Percentiles rank a stretch among this genome's conserved stretches.
phyloP scores from a whole-genome alignment of 1,140 invertebrate genomes.

The Drosophila pandora region DNA sequence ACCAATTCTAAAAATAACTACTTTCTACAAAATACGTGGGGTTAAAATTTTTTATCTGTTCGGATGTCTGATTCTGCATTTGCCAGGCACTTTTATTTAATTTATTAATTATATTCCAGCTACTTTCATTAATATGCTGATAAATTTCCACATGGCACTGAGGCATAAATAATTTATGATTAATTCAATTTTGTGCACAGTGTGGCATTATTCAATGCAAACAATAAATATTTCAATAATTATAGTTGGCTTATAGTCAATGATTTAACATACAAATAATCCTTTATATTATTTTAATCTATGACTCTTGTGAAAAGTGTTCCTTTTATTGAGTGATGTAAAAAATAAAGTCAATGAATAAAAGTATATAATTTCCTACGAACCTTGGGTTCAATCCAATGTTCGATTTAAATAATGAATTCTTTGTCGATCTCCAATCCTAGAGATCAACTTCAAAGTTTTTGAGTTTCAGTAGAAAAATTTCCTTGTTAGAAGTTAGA shows the following conservation, averaged over 20 bases:
- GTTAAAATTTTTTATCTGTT: background rate
- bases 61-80: background rate
- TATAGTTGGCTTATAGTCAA: constrained; percentile 3
- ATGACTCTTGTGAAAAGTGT: background rate
- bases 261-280: background rate
- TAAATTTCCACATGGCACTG: constrained; percentile 9
- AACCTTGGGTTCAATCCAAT: too few relatives aligned
- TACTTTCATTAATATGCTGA: constrained; percentile 21
- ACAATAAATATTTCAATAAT: constrained; percentile 3
- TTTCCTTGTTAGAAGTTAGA: background rate
- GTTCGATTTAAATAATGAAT: too few relatives aligned
- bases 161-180: constrained; percentile 39
- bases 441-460: background rate
- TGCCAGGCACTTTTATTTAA: constrained; percentile 5
- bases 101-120: constrained; percentile 25
- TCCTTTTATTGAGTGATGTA: background rate
- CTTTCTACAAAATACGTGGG: too few relatives aligned
- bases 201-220: constrained; percentile 6
- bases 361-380: too few relatives aligned
- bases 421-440: background rate
- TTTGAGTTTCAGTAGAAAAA: background rate
- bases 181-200: constrained; percentile 10
- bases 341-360: background rate
- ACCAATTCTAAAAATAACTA: too few relatives aligned
- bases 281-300: background rate